phyloP scores from a whole-genome alignment of 2,888 invertebrate species.

The Acholoe squamosa region DNA sequence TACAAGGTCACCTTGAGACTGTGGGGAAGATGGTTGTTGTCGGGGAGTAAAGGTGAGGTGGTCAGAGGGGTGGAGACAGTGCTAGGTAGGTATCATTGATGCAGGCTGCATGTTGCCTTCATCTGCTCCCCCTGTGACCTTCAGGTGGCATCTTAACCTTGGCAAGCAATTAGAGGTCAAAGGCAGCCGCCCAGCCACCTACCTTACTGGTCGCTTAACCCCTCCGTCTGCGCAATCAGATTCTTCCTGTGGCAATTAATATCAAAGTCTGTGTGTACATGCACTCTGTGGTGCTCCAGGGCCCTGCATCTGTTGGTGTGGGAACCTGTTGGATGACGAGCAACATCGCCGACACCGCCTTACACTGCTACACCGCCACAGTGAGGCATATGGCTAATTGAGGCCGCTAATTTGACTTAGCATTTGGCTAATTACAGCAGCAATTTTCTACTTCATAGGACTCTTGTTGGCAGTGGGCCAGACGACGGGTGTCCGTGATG shows the following conservation, averaged over 20 bases:
- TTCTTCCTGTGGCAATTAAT: constrained; percentile 15
- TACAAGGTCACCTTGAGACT: neutral
- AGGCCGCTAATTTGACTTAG: constrained; percentile 42
- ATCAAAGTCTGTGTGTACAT: constrained; percentile 21
- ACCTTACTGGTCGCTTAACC: neutral
- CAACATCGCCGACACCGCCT: neutral
- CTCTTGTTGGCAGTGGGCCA: constrained; percentile 1
- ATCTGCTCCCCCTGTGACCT: constrained; percentile 16
- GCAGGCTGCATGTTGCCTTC: neutral
- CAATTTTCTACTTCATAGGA: constrained; percentile 55
- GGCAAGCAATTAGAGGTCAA: constrained; percentile 10
- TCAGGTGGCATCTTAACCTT: constrained; percentile 28
- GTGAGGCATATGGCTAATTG: constrained; percentile 58
- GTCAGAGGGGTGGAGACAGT: neutral
- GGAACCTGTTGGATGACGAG: neutral
- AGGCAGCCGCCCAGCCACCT: neutral
- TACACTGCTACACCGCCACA: neutral
- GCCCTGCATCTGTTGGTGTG: constrained; percentile 9
- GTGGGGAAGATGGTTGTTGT: neutral
- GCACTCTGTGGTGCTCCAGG: neutral
- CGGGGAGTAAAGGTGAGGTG: neutral
- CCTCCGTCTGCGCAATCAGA: neutral
- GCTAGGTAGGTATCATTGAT: neutral
- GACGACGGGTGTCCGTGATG: constrained; percentile 41
- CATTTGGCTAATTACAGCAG: constrained; percentile 53